Percentiles rank a stretch among this genome's conserved stretches.
These are phyloP conservation scores for Drosophila cracens DNA, from an alignment of 2,888 invertebrate genomes.

Conservation along the genomic window DNA sequence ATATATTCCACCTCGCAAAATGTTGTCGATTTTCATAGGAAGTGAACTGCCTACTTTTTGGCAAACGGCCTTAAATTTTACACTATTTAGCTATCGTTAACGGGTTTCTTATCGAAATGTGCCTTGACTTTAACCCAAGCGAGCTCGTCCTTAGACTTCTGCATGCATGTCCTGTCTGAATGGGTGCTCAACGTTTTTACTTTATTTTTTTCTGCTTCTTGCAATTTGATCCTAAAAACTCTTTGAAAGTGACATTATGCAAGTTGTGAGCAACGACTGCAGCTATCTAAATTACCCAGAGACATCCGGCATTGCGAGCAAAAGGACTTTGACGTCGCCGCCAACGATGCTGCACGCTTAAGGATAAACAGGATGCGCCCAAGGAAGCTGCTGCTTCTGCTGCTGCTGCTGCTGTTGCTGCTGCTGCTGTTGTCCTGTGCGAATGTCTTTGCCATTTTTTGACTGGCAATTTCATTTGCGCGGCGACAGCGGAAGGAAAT, in stretches of 20 bases:
- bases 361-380: slow-evolving; percentile 77
- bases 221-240: slow-evolving; percentile 49
- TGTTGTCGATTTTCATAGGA: background rate
- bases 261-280: slow-evolving; percentile 71
- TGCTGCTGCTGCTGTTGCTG: background rate
- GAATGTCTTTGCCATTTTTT: slow-evolving; percentile 48
- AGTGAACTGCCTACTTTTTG: slow-evolving; percentile 2
- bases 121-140: slow-evolving; percentile 45
- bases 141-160: slow-evolving; percentile 10
- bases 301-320: slow-evolving; percentile 71
- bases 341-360: slow-evolving; percentile 44
- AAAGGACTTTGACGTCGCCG: slow-evolving; percentile 43
- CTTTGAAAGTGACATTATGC: slow-evolving; percentile 74
- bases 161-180: slow-evolving; percentile 49
- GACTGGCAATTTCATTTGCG: slow-evolving; percentile 72
- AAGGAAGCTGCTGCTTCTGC: slow-evolving; percentile 48
- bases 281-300: slow-evolving; percentile 81
- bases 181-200: slow-evolving; percentile 30
- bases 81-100: background rate
- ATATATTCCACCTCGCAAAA: background rate
- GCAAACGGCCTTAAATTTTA: background rate
- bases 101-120: slow-evolving; percentile 27
- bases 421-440: slow-evolving; percentile 2
- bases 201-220: slow-evolving; percentile 13
- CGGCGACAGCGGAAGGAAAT: slow-evolving; percentile 63